Evolutionary conservation across 2,888 invertebrate genomes (phyloP).

Genomic region (Xestia sexstrigata): DNA sequence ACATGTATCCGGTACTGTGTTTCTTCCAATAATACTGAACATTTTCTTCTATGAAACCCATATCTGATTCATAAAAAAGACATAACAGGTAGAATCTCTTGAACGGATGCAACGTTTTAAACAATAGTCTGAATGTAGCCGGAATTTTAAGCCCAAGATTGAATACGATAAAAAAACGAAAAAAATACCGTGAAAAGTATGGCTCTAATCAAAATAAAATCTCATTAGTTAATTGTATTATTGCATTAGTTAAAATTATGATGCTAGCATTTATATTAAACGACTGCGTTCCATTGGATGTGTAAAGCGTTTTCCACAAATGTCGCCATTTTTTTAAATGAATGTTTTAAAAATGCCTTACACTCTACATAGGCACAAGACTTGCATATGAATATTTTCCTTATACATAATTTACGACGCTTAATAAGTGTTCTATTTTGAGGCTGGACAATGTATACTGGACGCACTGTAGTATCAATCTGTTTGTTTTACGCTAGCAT

Average conservation of each 20-base stretch:
- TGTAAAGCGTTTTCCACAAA: neutral
- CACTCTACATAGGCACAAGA: neutral
- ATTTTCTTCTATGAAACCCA: neutral
- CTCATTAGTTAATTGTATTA: conserved; percentile 26
- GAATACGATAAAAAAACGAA: neutral
- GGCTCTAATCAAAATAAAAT: conserved; percentile 24
- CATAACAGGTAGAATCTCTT: neutral
- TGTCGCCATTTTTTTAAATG: neutral
- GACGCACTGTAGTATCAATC: too few relatives aligned
- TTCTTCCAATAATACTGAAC: neutral
- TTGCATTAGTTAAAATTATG: neutral
- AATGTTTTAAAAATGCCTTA: neutral
- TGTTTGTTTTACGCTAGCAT: too few relatives aligned
- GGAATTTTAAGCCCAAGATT: conserved; percentile 21
- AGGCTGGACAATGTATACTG: too few relatives aligned
- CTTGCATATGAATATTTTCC: neutral
- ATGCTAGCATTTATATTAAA: conserved; percentile 4
- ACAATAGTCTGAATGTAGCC: neutral
- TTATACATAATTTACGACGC: too few relatives aligned
- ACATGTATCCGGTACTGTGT: neutral
- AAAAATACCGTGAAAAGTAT: neutral
- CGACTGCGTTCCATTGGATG: neutral
- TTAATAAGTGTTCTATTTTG: too few relatives aligned
- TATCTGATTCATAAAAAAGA: neutral
- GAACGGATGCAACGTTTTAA: neutral